Percentiles rank a stretch among this genome's conserved stretches.
Conservation (phyloP, 2,888 invertebrate genomes). For the Drosophila mimetica region DNA sequence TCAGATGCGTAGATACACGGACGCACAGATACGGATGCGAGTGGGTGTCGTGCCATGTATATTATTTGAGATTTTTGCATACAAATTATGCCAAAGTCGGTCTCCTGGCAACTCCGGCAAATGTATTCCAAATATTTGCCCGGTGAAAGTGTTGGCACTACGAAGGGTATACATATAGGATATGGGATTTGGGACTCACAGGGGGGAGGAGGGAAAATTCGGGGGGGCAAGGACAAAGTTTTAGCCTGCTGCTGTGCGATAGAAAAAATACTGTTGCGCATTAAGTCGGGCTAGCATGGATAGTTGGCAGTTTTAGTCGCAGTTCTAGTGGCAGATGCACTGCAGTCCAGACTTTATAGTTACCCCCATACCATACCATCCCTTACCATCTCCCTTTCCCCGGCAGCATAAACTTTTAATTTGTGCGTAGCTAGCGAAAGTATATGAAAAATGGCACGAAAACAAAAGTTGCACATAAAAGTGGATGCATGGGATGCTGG, state of each 20-base stretch:
- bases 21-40: background rate
- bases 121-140: conserved; percentile 70
- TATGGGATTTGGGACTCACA: background rate
- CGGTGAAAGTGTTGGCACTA: conserved; percentile 69
- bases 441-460: conserved; percentile 56
- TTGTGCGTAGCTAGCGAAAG: conserved; percentile 44
- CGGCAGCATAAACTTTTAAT: conserved; percentile 50
- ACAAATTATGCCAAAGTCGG: conserved; percentile 70
- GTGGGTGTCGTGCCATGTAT: conserved; percentile 35
- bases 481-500: conserved; percentile 12
- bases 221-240: conserved; percentile 31
- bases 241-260: conserved; percentile 31
- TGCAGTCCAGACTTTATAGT: conserved; percentile 7
- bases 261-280: conserved; percentile 46
- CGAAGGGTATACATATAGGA: background rate
- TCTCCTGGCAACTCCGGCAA: conserved; percentile 14
- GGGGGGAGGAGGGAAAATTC: background rate
- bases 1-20: conserved; percentile 13
- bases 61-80: conserved; percentile 68
- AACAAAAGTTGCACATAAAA: conserved; percentile 35
- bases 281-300: conserved; percentile 46
- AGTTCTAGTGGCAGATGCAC: conserved; percentile 23
- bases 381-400: background rate
- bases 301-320: conserved; percentile 25
- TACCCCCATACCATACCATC: background rate